Percentiles rank a stretch among this genome's conserved stretches.
These are phyloP conservation scores for Laothoe populi DNA, from an alignment of 2,888 invertebrate genomes.

Conservation along the genomic window DNA sequence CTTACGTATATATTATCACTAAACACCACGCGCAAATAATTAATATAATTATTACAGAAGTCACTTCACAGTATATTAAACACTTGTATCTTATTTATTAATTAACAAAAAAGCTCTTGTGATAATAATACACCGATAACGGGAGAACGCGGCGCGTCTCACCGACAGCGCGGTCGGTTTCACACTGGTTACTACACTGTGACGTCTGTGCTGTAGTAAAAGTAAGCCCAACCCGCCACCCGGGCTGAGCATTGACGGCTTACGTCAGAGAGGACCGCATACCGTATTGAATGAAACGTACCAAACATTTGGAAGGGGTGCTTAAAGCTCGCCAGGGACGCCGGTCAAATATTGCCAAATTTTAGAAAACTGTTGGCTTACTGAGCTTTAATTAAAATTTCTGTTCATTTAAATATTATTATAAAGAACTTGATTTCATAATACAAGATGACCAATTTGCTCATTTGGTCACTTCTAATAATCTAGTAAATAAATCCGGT, in stretches of 20 bases:
- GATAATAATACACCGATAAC: slow-evolving; percentile 40
- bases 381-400: not conserved
- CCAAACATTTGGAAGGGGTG: slow-evolving; percentile 44
- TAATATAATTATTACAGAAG: slow-evolving; percentile 42
- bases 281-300: slow-evolving; percentile 70
- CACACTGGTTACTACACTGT: slow-evolving; percentile 60
- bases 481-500: no score
- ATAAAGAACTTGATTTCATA: no score
- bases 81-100: slow-evolving; percentile 39
- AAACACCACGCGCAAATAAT: slow-evolving; percentile 47
- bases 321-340: slow-evolving; percentile 26
- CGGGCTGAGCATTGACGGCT: slow-evolving; percentile 67
- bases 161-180: slow-evolving; percentile 59
- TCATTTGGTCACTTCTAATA: no score
- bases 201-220: slow-evolving; percentile 49
- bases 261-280: slow-evolving; percentile 70
- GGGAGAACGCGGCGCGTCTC: slow-evolving; percentile 53
- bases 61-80: slow-evolving; percentile 40
- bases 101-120: slow-evolving; percentile 44
- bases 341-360: slow-evolving; percentile 2
- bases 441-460: no score
- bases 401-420: not conserved
- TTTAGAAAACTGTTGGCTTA: not conserved
- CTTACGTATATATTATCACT: slow-evolving; percentile 60
- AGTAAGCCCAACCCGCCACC: slow-evolving; percentile 53